phyloP scores from a whole-genome alignment of 1,140 invertebrate species.

The Ostrea denselamellosa region DNA sequence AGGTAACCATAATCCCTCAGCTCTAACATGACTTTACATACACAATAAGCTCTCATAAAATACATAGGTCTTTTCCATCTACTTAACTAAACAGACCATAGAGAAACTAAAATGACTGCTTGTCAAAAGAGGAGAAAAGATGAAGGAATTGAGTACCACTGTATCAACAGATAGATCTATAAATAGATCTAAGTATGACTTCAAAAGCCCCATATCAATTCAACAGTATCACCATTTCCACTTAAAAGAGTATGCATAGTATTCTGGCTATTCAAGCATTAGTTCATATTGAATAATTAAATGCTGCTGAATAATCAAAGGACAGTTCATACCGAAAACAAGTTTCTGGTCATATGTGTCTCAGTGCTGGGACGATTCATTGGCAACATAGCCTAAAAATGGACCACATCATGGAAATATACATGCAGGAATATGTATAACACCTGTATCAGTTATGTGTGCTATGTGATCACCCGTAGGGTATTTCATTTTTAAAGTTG shows the following conservation, averaged over 20 bases:
- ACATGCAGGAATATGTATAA: background rate
- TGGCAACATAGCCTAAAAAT: constrained; percentile 29
- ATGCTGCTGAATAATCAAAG: background rate
- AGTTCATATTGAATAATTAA: background rate
- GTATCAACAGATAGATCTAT: background rate
- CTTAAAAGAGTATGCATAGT: background rate
- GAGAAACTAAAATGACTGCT: background rate
- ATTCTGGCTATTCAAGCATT: background rate
- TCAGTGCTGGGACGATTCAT: background rate
- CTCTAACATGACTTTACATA: background rate
- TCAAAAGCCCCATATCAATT: background rate
- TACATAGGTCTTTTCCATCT: background rate
- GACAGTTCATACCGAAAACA: background rate
- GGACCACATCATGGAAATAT: background rate
- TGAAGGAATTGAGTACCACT: background rate
- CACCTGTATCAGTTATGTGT: background rate
- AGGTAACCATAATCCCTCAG: background rate
- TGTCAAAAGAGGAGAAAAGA: background rate
- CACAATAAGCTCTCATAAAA: no score
- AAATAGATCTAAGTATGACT: background rate
- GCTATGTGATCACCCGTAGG: background rate
- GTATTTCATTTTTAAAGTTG: background rate
- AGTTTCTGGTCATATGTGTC: constrained; percentile 13
- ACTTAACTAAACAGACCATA: background rate
- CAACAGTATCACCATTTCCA: background rate